Base-by-base conservation (phyloP, 2,797 vertebrate species). In the Amblyraja radiata region DNA sequence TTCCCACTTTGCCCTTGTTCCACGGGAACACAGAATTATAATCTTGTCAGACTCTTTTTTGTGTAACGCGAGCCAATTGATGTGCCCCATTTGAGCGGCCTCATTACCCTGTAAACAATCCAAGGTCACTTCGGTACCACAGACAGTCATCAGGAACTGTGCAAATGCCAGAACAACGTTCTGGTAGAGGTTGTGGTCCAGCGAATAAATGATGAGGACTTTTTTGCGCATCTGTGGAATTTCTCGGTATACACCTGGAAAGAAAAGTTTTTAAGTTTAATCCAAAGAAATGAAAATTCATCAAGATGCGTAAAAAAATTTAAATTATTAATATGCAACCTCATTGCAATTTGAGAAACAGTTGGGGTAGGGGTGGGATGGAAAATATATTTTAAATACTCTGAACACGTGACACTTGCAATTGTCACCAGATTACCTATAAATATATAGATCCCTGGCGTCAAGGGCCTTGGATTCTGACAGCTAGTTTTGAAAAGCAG, bases 161-260 rank as follows among this genome's bases (percentile, higher is more conserved):
- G 97, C 97, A 65, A 99, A 97, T 94, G 97, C 98, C 2, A 99
- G 96, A 79, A 99, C 98, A 58, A 99, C 95, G 0, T 98, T 97
- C 88, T 97, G 96, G 7, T 98, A 99, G 68, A 98, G 96, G n/a
- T 94, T 95, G 94, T 99, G 98, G 94, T 99, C 99, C 0, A 98
- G 97, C 0, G 99, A 99, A 95, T 99, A 99, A 94, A 99, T 96
- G 6, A 99, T 95, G 95, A 99, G 96, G 28, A 99, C 97, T 93
- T 97, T 99, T 39, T 95, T 96, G 54, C 54, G 46, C 68, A n/a
- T 6, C 39, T 92, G 90, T 54, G 68, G 90, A 46, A 46, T 1
- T 76, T 92, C 71, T 76, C 23, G 68, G 1, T 25, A 1, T 9
- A 28, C 68, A 91, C 18, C 73, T 18, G 23, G 21, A 74, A 74